A percentile compares a stretch with the other conserved stretches of the same genome.
These are phyloP conservation scores for Centroberyx gerrardi DNA, from an alignment of 2,797 vertebrate species.

Conservation along the genomic window DNA sequence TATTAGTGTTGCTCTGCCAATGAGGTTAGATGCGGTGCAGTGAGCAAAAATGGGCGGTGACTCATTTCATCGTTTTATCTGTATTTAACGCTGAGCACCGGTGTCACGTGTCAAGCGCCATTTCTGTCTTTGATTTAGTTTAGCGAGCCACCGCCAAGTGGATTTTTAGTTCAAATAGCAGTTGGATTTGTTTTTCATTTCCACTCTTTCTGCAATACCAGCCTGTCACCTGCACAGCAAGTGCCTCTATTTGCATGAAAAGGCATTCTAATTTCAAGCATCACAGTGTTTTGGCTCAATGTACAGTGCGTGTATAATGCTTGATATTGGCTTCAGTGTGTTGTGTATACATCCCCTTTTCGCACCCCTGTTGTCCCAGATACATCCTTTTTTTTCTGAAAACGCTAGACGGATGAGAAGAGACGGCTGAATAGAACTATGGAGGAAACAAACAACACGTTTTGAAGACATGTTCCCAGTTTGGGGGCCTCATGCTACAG, in stretches of 20 bases:
- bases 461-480: slow-evolving; percentile 64
- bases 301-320: slow-evolving; percentile 74
- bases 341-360: slow-evolving; percentile 69
- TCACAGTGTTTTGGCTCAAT: slow-evolving; percentile 80
- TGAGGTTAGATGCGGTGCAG: slow-evolving; percentile 63
- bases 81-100: slow-evolving; percentile 61
- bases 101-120: slow-evolving; percentile 49
- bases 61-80: slow-evolving; percentile 70
- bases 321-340: slow-evolving; percentile 73
- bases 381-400: slow-evolving; percentile 50
- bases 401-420: slow-evolving; percentile 55
- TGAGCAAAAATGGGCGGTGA: slow-evolving; percentile 59
- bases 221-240: slow-evolving; percentile 79
- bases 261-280: slow-evolving; percentile 85
- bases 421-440: slow-evolving; percentile 55
- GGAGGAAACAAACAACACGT: slow-evolving; percentile 60
- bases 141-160: slow-evolving; percentile 48
- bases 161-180: slow-evolving; percentile 75
- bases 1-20: slow-evolving; percentile 76
- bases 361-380: slow-evolving; percentile 62
- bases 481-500: slow-evolving; percentile 35
- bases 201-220: slow-evolving; percentile 60
- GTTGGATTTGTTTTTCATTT: slow-evolving; percentile 77
- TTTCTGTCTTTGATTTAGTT: slow-evolving; percentile 49
- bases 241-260: slow-evolving; percentile 79